phyloP scores from a whole-genome alignment of 2,113 vertebrate species.

The Pteronura brasiliensis region DNA sequence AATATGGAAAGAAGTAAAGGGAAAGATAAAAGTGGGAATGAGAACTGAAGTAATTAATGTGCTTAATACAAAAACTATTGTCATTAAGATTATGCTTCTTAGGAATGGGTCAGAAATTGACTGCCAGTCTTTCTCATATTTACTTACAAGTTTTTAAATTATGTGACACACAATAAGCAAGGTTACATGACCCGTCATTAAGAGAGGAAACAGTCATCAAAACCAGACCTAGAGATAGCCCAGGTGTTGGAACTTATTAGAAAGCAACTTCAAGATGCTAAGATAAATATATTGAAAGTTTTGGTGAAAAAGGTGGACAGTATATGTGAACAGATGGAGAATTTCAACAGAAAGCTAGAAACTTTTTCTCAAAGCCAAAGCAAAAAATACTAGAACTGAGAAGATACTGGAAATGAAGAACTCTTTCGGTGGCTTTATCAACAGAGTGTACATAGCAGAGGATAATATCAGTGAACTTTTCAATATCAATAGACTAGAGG shows the following conservation, averaged over 20 bases:
- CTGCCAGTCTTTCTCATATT: neutral
- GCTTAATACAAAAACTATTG: neutral
- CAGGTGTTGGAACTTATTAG: neutral
- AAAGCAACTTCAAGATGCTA: neutral
- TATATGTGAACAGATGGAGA: neutral
- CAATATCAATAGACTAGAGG: neutral
- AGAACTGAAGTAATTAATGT: neutral
- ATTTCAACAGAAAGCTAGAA: neutral
- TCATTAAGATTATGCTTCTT: neutral
- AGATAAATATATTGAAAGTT: neutral
- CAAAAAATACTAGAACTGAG: neutral
- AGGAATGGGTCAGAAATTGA: conserved; percentile 23
- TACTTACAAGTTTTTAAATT: conserved; percentile 46
- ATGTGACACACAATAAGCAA: conserved; percentile 17
- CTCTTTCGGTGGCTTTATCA: neutral
- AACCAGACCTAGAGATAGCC: neutral
- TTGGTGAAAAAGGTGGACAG: neutral
- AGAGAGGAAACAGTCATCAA: neutral
- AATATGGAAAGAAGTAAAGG: neutral
- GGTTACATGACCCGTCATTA: neutral
- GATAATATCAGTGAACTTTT: neutral
- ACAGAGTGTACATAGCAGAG: neutral
- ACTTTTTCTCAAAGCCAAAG: conserved; percentile 6
- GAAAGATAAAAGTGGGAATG: neutral
- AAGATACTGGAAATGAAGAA: neutral